Evolutionary conservation across 2,888 invertebrate species (phyloP), one percentile per base, ranked within the genome.

Genomic region (Nowickia ferox): DNA sequence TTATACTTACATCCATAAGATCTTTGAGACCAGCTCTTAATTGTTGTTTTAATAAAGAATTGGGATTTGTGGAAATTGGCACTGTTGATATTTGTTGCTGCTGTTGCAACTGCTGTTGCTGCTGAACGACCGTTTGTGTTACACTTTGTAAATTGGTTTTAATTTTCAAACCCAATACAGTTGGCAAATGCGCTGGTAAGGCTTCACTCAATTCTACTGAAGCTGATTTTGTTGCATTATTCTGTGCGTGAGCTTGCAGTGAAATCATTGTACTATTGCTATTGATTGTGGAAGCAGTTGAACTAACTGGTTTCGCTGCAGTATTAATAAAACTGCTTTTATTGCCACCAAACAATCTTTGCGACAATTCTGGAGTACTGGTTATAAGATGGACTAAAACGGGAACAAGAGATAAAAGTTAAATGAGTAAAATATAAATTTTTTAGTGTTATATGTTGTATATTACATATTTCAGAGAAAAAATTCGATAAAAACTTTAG

Each of bases 1-100:
- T 55, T 48, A 85, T 40, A 17, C 72, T 79, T 9, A 83, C 83
- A 61, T 87, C 86, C 1, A 84, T 89, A 9, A 90, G 88, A 76
- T 91, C 91, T 87, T 90, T 91, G 44, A 91, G 88, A 0, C 90
- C 91, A 5, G 88, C 88, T 11, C 92, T 90, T 44, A 92, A 75
- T 86, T 93, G 92, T 84, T 92, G 92, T 78, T 93, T 92, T 1
- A 93, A 87, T 82, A 92, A 72, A 4, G 91, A 92, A 78, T 91
- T 90, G 51, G 88, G 87, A 80, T 88, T 87, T 48, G 65, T 40
- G 10, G 72, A 40, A 42, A 75, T 68, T 42, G 71, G 51, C 55
- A 44, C 38, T 48, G 76, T 46, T 22, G 79, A 53, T 40, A 78
- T 71, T 77, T 84, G 68, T 17, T 57, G 84, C 48, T 86, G 72